Base-by-base conservation (phyloP, 37 sponge, comb jelly and placozoan genomes). In the Crambe crambe region DNA sequence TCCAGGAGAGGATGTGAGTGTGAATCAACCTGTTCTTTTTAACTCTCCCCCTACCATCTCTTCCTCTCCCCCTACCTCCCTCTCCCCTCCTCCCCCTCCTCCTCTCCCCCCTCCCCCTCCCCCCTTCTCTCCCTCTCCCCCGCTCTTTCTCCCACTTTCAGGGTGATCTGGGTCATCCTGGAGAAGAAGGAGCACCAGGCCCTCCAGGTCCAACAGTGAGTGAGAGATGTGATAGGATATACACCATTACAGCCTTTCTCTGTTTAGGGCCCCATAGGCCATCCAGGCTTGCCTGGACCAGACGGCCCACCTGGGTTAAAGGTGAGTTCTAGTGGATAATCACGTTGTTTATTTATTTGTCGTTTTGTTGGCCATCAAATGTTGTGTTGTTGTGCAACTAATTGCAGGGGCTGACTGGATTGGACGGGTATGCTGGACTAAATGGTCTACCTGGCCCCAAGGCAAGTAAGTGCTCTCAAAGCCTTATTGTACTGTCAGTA, bases 391-490 rank as follows among this genome's bases (percentile, higher is more conserved):
- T 62, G 12, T 18, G n/a, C 6, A 29, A n/a, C 73, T 21, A 21
- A 8, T 27, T n/a, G 0, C 59, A 84, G 85, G 85, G 85, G 0
- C 58, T 12, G 1, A 51, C 56, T 32, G 85, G 85, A 2, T 34
- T 37, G 18, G 30, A 85, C 43, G 86, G 91, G 3, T 27, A 9
- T 56, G 39, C 41, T 3, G 91, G 91, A 23, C 68, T 56, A 23
- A 44, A 44, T 54, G 91, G 91, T 25, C 51, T 22, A 37, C 83
- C 86, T 25, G 91, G 91, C 57, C 79, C 76, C 81, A 85, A 86
- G 91, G 91, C 86, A 84, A 90, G 85, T 90, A 75, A 90, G 83
- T 84, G 74, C 76, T 72, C 59, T 63, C 37, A 76, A 9, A 57
- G 61, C 61, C 12, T 26, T n/a, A n/a, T n/a, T n/a, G n/a, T n/a